Evolutionary conservation across 1,140 invertebrate species (phyloP).

Genomic region (Cecropterus lyciades): DNA sequence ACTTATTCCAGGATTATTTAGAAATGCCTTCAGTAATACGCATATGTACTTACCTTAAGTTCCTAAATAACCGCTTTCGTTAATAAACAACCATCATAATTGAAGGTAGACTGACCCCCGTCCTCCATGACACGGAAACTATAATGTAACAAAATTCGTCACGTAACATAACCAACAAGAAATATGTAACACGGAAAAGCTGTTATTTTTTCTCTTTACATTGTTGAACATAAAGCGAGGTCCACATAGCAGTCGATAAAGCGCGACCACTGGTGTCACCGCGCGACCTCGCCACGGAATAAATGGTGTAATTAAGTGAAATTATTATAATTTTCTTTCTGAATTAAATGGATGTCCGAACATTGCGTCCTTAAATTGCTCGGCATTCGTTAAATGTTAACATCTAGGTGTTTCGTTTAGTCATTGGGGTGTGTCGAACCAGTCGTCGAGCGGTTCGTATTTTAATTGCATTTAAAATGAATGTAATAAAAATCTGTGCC

Average conservation of each 20-base stretch:
- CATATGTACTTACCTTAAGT: too few relatives aligned
- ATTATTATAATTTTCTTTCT: constrained; percentile 81
- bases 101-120: too few relatives aligned
- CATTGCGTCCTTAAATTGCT: constrained; percentile 52
- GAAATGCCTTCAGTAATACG: too few relatives aligned
- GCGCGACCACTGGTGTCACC: constrained; percentile 52
- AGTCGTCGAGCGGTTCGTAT: constrained; percentile 11
- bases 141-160: too few relatives aligned
- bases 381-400: constrained; percentile 36
- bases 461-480: constrained; percentile 20
- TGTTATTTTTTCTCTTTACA: constrained; percentile 63
- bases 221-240: constrained; percentile 51
- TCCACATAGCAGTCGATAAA: constrained; percentile 49
- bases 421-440: constrained; percentile 28
- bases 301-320: constrained; percentile 82
- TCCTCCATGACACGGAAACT: too few relatives aligned
- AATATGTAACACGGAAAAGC: constrained; percentile 57
- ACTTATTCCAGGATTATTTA: too few relatives aligned
- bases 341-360: constrained; percentile 77
- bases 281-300: constrained; percentile 66
- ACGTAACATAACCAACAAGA: neutral
- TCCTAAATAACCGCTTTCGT: too few relatives aligned
- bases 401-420: constrained; percentile 36
- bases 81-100: neutral
- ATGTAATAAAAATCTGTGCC: constrained; percentile 15